A percentile compares a stretch with the other conserved stretches of the same genome.
These are phyloP conservation scores for Neosalanx taihuensis DNA, from an alignment of 2,797 vertebrate genomes.

Conservation along the genomic window DNA sequence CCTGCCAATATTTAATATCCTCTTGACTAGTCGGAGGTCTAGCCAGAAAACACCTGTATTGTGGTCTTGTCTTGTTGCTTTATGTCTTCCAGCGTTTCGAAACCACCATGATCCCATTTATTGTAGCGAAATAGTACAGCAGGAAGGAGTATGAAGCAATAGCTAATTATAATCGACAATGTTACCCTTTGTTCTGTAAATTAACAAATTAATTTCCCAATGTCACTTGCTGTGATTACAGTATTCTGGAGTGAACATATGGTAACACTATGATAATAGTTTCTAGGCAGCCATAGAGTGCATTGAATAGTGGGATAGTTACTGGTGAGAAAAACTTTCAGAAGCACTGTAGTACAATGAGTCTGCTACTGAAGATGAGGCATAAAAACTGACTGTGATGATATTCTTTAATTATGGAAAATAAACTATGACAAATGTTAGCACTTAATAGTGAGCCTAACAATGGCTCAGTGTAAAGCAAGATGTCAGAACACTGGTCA, in stretches of 20 bases:
- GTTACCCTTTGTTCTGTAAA: slow-evolving; percentile 39
- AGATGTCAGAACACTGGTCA: background rate
- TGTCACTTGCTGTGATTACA: background rate
- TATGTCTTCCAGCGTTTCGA: slow-evolving; percentile 49
- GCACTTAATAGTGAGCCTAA: background rate
- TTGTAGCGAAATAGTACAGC: slow-evolving; percentile 33
- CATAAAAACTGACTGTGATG: too few species aligned
- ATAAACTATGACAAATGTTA: too few species aligned
- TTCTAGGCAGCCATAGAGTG: too few species aligned
- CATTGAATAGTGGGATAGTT: too few species aligned
- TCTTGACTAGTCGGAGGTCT: slow-evolving; percentile 30
- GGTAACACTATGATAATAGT: too few species aligned
- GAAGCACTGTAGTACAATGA: too few species aligned
- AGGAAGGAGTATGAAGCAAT: slow-evolving; percentile 35
- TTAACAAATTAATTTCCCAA: background rate
- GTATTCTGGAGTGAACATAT: too few species aligned
- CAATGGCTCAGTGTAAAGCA: background rate
- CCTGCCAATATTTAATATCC: slow-evolving; percentile 20
- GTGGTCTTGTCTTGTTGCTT: slow-evolving; percentile 41
- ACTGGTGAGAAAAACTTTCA: too few species aligned
- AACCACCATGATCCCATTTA: slow-evolving; percentile 29
- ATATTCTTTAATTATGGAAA: too few species aligned
- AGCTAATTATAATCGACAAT: slow-evolving; percentile 41
- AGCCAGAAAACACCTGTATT: background rate
- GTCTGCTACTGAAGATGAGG: too few species aligned